These are phyloP conservation scores for Sitodiplosis mosellana DNA, from an alignment of 1,140 invertebrate genomes.

Conservation along the genomic window DNA sequence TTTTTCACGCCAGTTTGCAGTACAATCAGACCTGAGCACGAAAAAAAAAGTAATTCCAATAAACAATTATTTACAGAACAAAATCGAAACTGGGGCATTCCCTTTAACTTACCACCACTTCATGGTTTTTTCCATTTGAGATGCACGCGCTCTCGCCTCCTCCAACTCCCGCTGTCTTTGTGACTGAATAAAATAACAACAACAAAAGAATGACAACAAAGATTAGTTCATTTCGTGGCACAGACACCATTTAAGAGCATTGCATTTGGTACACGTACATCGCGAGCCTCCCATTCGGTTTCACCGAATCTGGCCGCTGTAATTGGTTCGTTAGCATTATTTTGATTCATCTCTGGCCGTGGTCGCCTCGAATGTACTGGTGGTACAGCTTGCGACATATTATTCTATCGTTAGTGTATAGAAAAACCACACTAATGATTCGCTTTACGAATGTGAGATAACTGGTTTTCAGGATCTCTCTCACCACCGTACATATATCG, in stretches of 20 bases:
- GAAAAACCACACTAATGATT: no score
- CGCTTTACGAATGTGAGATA: no score
- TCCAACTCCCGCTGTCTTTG: constrained; percentile 64
- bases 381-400: not conserved
- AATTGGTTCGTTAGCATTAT: not conserved
- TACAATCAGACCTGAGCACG: constrained; percentile 25
- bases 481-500: no score
- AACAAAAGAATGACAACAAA: constrained; percentile 5
- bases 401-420: no score
- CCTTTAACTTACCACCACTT: constrained; percentile 80
- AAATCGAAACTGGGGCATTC: no score
- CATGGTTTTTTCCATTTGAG: constrained; percentile 99
- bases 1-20: constrained; percentile 43
- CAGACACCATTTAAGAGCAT: not conserved
- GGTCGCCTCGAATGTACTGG: not conserved
- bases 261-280: not conserved
- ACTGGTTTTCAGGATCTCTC: no score
- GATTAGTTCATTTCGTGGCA: not conserved
- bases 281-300: constrained; percentile 41
- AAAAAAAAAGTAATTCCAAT: no score
- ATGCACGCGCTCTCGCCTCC: constrained; percentile 72
- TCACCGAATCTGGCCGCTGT: constrained; percentile 21
- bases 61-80: constrained; percentile 68
- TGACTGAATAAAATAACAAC: constrained; percentile 25
- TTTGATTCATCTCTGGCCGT: no score